Evolutionary conservation across 2,888 invertebrate genomes (phyloP), one percentile per base, ranked within the genome.

Genomic region (Drosophila colorata): DNA sequence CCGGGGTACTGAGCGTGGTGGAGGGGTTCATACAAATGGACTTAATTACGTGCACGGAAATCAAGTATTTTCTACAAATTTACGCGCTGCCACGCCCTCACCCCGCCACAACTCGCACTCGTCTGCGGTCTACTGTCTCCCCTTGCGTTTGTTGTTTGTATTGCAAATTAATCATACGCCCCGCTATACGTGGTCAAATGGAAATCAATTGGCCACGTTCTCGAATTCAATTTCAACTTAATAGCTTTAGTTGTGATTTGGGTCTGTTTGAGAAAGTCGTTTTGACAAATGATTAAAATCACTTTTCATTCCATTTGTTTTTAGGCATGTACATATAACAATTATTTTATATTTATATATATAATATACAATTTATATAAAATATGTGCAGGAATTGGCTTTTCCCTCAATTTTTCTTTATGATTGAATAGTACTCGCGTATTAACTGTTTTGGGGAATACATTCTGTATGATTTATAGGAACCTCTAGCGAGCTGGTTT

Each of bases 91-190:
- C 69, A 72, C 69, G 61, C 43, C 38, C 25, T 31, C 48, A 23
- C 41, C 23, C 37, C 35, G 16, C 18, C 6, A n/a, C 37, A 51
- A 38, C 48, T 35, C 74, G 69, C 53, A 56, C 63, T 58, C 72
- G 87, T 72, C 63, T 82, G 87, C 69, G 82, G 82, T 80, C 33
- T 72, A 72, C 71, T 46, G 46, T 64, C 60, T 63, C 59, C 65
- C 55, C 37, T 13, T 73, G 46, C 58, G 58, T 59, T 74, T 43
- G 73, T 65, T 88, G 88, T 85, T 88, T 85, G 87, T 86, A 80
- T 86, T 85, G 88, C 84, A 85, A 88, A 85, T 85, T 85, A 88
- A 85, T 85, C 84, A 88, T 88, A 86, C 84, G 87, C 78, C 74
- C 59, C 60, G 68, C 47, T 49, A 67, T 57, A 56, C 78, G 43